phyloP scores from a whole-genome alignment of 2,888 invertebrate species.

The Priocnemis perturbator region DNA sequence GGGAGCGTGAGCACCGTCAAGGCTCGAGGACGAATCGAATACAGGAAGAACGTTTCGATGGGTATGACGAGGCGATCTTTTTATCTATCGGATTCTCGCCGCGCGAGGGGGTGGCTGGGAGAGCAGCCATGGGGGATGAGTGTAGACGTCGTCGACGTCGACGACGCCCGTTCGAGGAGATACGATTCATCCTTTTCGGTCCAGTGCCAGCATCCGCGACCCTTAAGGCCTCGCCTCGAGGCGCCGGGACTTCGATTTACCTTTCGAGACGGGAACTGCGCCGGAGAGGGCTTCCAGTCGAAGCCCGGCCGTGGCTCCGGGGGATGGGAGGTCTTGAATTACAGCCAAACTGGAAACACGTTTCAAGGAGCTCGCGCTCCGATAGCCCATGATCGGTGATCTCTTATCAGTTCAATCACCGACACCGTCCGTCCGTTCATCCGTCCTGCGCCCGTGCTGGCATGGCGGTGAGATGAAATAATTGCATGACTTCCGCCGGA shows the following conservation, averaged over 20 bases:
- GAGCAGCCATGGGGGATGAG: not conserved
- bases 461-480: too few species aligned
- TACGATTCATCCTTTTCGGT: slow-evolving; percentile 48
- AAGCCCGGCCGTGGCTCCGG: not conserved
- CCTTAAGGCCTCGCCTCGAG: slow-evolving; percentile 35
- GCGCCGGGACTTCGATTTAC: slow-evolving; percentile 41
- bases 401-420: not conserved
- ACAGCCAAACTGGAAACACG: slow-evolving; percentile 24
- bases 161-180: slow-evolving; percentile 28
- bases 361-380: slow-evolving; percentile 12
- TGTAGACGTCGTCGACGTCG: not conserved
- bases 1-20: not conserved
- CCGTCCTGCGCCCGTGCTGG: too few species aligned
- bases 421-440: not conserved
- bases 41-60: slow-evolving; percentile 47
- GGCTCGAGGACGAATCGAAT: slow-evolving; percentile 22
- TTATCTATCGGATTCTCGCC: slow-evolving; percentile 44
- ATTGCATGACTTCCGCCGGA: too few species aligned
- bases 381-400: not conserved
- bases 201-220: slow-evolving; percentile 28
- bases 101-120: not conserved
- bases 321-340: slow-evolving; percentile 38
- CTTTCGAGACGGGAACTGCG: slow-evolving; percentile 18
- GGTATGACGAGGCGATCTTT: slow-evolving; percentile 52
- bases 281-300: not conserved